Percentiles rank a stretch among this genome's conserved stretches.
These are phyloP conservation scores for Eretmocerus hayati DNA, from an alignment of 2,888 invertebrate genomes.

Conservation along the genomic window DNA sequence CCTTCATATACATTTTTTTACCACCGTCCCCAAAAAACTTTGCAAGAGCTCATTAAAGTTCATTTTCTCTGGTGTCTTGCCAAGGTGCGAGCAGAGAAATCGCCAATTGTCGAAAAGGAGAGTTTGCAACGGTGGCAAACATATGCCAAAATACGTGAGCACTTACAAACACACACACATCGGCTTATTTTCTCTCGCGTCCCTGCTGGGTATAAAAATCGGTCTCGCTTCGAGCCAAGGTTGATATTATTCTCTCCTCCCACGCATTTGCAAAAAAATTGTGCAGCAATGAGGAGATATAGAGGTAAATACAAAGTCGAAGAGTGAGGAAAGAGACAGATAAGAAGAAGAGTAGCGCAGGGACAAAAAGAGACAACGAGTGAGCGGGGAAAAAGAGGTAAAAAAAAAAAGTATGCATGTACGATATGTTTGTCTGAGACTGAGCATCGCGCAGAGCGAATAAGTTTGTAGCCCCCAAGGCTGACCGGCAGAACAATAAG, in stretches of 20 bases:
- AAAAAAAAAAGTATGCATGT: too few relatives aligned
- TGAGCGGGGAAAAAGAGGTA: conserved; percentile 5
- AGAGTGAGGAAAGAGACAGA: not conserved
- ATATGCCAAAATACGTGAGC: conserved; percentile 14
- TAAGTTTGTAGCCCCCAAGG: conserved; percentile 19
- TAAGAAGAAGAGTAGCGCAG: not conserved
- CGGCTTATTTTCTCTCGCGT: not conserved
- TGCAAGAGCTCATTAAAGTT: conserved; percentile 18
- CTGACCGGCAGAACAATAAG: conserved; percentile 22
- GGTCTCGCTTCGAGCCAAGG: conserved; percentile 15
- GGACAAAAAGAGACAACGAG: not conserved
- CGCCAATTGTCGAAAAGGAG: conserved; percentile 10
- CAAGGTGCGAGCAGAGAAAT: conserved; percentile 19
- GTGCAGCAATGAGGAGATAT: conserved; percentile 11
- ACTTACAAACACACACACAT: not conserved
- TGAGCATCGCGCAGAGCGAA: too few relatives aligned
- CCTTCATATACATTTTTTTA: too few relatives aligned
- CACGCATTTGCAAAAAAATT: conserved; percentile 5
- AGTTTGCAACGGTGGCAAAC: not conserved
- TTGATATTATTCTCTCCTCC: conserved; percentile 4
- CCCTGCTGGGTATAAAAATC: conserved; percentile 14
- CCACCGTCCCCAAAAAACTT: not conserved
- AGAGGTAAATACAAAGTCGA: too few relatives aligned
- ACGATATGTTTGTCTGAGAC: conserved; percentile 3
- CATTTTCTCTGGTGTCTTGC: conserved; percentile 26